phyloP scores from a whole-genome alignment of 2,113 vertebrate species.

The Orthonyx spaldingii region DNA sequence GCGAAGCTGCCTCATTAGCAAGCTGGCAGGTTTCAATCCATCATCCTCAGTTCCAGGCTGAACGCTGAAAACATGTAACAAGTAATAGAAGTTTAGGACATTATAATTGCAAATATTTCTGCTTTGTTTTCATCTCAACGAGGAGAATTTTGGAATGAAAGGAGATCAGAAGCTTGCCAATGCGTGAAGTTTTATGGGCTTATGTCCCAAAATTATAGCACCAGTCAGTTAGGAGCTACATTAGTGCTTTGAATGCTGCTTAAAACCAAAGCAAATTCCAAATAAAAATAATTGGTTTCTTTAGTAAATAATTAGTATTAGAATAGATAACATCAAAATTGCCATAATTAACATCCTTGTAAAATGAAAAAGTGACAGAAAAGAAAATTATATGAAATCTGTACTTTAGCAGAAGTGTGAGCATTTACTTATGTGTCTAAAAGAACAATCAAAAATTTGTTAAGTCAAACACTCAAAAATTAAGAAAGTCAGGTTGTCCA shows the following conservation, averaged over 20 bases:
- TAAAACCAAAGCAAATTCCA: neutral
- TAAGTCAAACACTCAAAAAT: neutral
- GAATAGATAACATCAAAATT: neutral
- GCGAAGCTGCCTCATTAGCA: neutral
- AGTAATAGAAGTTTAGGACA: neutral
- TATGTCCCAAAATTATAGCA: constrained; percentile 33
- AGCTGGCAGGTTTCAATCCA: constrained; percentile 7
- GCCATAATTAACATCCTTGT: neutral
- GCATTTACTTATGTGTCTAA: neutral
- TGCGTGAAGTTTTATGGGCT: constrained; percentile 14
- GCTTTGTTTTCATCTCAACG: constrained; percentile 44
- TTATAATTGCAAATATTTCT: constrained; percentile 62
- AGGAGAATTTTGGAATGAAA: constrained; percentile 31
- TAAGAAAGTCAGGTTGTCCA: neutral
- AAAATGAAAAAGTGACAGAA: neutral
- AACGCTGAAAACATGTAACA: constrained; percentile 1
- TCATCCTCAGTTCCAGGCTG: neutral
- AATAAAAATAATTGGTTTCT: neutral
- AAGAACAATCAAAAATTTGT: neutral
- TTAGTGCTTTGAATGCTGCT: neutral
- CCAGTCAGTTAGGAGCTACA: neutral
- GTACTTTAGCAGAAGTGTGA: neutral
- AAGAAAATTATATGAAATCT: neutral
- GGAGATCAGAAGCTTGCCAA: constrained; percentile 26
- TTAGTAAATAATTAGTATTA: neutral